phyloP scores from a whole-genome alignment of 2,888 invertebrate species.

The Blastobasis lacticolella region DNA sequence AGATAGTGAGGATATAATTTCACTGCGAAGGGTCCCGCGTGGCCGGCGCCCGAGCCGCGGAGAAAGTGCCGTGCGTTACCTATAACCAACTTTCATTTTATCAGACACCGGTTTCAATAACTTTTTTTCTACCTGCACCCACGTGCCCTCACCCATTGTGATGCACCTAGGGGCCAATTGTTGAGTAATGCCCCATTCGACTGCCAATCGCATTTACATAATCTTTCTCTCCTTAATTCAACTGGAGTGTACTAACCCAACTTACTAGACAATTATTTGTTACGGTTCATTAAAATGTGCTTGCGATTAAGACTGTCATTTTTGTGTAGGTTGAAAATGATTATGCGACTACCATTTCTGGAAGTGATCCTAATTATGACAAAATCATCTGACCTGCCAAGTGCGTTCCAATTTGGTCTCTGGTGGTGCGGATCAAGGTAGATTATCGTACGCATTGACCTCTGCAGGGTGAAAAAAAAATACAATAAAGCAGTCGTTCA shows the following conservation, averaged over 20 bases:
- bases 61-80: slow-evolving; percentile 55
- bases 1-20: not conserved
- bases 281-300: slow-evolving; percentile 29
- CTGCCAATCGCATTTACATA: slow-evolving; percentile 2
- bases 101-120: slow-evolving; percentile 43
- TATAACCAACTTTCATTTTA: slow-evolving; percentile 55
- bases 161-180: not conserved
- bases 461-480: slow-evolving; percentile 32
- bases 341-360: slow-evolving; percentile 26
- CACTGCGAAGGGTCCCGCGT: not conserved
- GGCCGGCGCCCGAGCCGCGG: slow-evolving; percentile 17
- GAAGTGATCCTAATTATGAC: slow-evolving; percentile 33
- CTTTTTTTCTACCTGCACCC: slow-evolving; percentile 28
- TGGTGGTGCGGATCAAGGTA: slow-evolving; percentile 27
- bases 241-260: too few species aligned
- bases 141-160: slow-evolving; percentile 7
- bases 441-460: slow-evolving; percentile 30
- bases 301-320: slow-evolving; percentile 29
- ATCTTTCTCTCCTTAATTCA: too few species aligned
- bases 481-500: slow-evolving; percentile 51
- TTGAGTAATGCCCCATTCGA: slow-evolving; percentile 5
- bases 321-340: slow-evolving; percentile 35
- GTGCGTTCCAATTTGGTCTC: slow-evolving; percentile 29
- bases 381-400: slow-evolving; percentile 16
- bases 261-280: too few species aligned